phyloP scores from a whole-genome alignment of 1,140 invertebrate genomes.

The Eumaeus atala region DNA sequence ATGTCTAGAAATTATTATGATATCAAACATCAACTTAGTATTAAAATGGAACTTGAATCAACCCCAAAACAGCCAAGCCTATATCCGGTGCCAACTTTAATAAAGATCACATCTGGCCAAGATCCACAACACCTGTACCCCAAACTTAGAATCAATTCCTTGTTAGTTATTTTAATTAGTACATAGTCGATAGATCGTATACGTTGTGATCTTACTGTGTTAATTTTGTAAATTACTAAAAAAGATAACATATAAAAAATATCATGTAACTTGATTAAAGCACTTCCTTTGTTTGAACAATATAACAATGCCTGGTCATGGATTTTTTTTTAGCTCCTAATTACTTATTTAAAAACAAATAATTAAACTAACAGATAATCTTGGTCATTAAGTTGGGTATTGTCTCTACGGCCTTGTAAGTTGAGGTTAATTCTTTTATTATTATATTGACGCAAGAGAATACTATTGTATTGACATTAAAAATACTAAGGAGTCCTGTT shows the following conservation, averaged over 20 bases:
- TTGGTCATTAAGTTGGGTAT: conserved; percentile 8
- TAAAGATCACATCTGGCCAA: too few relatives aligned
- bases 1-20: too few relatives aligned
- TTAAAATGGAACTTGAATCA: too few relatives aligned
- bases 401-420: neutral
- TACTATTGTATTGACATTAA: conserved; percentile 3
- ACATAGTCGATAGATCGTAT: too few relatives aligned
- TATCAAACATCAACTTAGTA: too few relatives aligned
- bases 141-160: too few relatives aligned
- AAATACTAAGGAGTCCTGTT: conserved; percentile 1
- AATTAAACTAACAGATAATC: conserved; percentile 6
- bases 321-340: conserved; percentile 9
- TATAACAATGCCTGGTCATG: conserved; percentile 8
- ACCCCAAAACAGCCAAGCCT: too few relatives aligned
- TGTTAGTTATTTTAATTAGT: too few relatives aligned
- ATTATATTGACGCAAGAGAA: neutral
- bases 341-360: conserved; percentile 10
- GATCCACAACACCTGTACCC: too few relatives aligned
- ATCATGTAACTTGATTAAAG: neutral
- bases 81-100: too few relatives aligned
- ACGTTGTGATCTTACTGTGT: too few relatives aligned
- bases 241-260: conserved; percentile 9
- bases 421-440: conserved; percentile 5
- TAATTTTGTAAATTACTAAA: too few relatives aligned
- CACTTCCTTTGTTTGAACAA: conserved; percentile 9